Evolutionary conservation across 2,888 invertebrate species (phyloP).

Genomic region (Arctia plantaginis): DNA sequence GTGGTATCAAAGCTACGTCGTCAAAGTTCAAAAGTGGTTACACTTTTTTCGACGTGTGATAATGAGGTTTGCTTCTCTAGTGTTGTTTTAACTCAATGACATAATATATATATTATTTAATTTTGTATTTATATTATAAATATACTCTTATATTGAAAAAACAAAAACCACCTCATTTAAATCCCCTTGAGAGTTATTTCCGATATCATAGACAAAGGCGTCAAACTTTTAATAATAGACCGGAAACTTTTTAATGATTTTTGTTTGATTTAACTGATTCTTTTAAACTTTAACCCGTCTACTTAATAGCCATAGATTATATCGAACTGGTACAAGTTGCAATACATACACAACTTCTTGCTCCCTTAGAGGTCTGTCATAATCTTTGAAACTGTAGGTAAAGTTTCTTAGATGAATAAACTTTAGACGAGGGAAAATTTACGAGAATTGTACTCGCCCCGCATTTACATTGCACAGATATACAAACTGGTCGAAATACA

Average conservation of each 20-base stretch:
- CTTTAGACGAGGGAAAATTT: slow-evolving; percentile 11
- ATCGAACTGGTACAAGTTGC: not conserved
- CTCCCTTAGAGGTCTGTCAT: not conserved
- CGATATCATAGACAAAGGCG: not conserved
- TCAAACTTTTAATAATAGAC: not conserved
- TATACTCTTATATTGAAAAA: too few relatives aligned
- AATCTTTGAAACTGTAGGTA: not conserved
- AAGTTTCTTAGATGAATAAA: slow-evolving; percentile 11
- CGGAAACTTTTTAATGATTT: slow-evolving; percentile 1
- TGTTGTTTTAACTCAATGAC: too few relatives aligned
- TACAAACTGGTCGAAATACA: not conserved
- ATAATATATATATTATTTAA: too few relatives aligned
- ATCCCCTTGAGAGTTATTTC: not conserved
- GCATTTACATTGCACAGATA: not conserved
- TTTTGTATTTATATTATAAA: too few relatives aligned
- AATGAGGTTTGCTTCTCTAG: too few relatives aligned
- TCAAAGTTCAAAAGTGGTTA: too few relatives aligned
- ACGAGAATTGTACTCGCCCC: not conserved
- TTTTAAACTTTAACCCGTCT: not conserved
- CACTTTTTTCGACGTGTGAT: too few relatives aligned
- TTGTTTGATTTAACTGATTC: not conserved
- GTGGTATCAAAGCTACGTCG: too few relatives aligned
- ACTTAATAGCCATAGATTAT: not conserved
- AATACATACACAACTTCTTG: not conserved
- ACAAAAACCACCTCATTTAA: not conserved